Conservation (phyloP, 2,113 vertebrate species). For the Muntiacus reevesi region DNA sequence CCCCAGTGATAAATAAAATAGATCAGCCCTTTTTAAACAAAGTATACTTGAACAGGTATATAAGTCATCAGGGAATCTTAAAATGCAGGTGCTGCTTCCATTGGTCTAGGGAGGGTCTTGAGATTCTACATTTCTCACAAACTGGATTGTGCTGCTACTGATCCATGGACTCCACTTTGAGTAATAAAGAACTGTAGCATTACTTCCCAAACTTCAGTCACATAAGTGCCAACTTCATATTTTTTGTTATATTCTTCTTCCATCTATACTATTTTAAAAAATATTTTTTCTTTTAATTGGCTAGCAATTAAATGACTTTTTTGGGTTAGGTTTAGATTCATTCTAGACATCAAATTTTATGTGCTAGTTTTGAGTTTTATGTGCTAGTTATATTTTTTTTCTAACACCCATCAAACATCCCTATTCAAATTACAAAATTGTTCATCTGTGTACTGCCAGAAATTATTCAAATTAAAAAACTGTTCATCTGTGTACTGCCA, state of each 20-base stretch:
- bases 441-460: not conserved
- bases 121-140: not conserved
- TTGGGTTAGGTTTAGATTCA: conserved; percentile 24
- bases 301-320: conserved; percentile 28
- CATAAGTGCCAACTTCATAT: not conserved
- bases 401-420: not conserved
- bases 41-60: not conserved
- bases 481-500: not conserved
- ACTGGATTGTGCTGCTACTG: not conserved
- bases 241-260: conserved; percentile 27
- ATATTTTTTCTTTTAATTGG: conserved; percentile 25
- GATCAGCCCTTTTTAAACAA: not conserved
- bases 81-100: not conserved
- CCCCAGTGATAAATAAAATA: not conserved
- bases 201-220: not conserved
- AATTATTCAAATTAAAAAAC: not conserved
- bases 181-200: not conserved
- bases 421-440: not conserved
- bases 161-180: not conserved
- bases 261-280: not conserved
- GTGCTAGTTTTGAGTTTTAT: not conserved
- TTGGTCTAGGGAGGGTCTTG: not conserved
- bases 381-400: not conserved
- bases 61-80: not conserved
- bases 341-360: conserved; percentile 32